Evolutionary conservation across 1,140 invertebrate species (phyloP).

Genomic region (Hycleus cichorii): DNA sequence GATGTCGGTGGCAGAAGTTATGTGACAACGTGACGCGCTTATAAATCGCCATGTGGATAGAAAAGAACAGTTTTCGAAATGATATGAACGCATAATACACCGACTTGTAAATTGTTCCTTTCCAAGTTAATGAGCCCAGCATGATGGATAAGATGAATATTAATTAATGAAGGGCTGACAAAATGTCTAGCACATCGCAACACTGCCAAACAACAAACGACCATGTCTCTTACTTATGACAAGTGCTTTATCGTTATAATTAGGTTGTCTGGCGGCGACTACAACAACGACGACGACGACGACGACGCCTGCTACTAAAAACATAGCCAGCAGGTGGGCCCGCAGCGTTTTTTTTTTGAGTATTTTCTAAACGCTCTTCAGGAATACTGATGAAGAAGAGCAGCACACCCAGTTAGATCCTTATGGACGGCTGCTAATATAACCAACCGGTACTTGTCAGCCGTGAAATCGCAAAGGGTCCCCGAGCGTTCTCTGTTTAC

Average conservation of each 20-base stretch:
- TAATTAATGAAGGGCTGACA: slow-evolving; percentile 32
- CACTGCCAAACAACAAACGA: slow-evolving; percentile 28
- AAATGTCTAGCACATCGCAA: slow-evolving; percentile 13
- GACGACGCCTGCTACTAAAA: background rate
- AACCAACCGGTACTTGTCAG: slow-evolving; percentile 21
- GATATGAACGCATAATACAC: too few relatives aligned
- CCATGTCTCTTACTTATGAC: slow-evolving; percentile 31
- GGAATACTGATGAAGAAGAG: too few relatives aligned
- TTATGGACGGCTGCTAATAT: too few relatives aligned
- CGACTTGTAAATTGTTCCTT: slow-evolving; percentile 33
- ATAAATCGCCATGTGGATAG: slow-evolving; percentile 28
- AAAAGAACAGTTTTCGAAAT: too few relatives aligned
- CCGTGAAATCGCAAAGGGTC: slow-evolving; percentile 34
- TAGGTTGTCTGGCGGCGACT: slow-evolving; percentile 21
- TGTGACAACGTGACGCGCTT: slow-evolving; percentile 18
- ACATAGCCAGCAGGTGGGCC: slow-evolving; percentile 33
- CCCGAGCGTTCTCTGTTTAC: slow-evolving; percentile 32
- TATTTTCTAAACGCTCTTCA: too few relatives aligned
- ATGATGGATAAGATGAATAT: slow-evolving; percentile 29
- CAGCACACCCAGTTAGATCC: too few relatives aligned
- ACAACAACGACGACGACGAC: background rate
- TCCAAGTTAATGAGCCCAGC: slow-evolving; percentile 28
- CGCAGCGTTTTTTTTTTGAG: background rate
- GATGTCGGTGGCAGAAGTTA: slow-evolving; percentile 15
- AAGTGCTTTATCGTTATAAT: slow-evolving; percentile 17